Base-by-base conservation (phyloP, 2,888 invertebrate genomes). In the Stramonita haemastoma region DNA sequence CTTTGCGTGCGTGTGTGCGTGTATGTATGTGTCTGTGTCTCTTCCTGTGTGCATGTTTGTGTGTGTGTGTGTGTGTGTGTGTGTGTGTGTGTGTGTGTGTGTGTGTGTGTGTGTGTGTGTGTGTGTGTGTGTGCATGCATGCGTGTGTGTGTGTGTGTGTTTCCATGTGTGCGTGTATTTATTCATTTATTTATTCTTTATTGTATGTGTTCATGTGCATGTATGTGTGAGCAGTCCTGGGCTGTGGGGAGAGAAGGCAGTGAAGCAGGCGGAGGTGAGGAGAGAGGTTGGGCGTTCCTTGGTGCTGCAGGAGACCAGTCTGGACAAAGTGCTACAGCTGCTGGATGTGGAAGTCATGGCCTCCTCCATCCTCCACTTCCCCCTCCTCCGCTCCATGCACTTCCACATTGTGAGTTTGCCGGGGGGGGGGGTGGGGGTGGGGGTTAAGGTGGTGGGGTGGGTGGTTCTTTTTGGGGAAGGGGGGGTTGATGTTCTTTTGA, bases 211-310 rank as follows among this genome's bases (percentile, higher is more conserved):
- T 22, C 29, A 56, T 36, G 84, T 86, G 77, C 77, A 32, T 90
- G 87, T 88, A n/a, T 73, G 32, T 79, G n/a, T 88, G 34, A 11
- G 29, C 95, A 97, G 97, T 91, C 98, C 98, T 0, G 98, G 98
- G 93, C 96, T 98, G 0, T 98, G 98, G 97, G 98, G 98, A 0
- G 97, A 97, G 94, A 97, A 97, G 4, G 98, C 98, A 0, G 97
- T 98, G 0, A 97, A 97, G 87, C 97, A 98, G 95, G 98, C 98
- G 94, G 92, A 95, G 11, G 92, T 95, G 34, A 93, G 94, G 89
- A 93, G 97, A 29, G 96, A 97, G 87, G 95, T 96, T 0, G 96
- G 97, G 66, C 96, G 96, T 87, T 97, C 97, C 34, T 94, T 98
- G n/a, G n/a, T n/a, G 15, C 97, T 97, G 97, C 97, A 97, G 89